Base-by-base conservation (phyloP, 2,113 vertebrate genomes). In the Cyphomyrus plagiostoma region DNA sequence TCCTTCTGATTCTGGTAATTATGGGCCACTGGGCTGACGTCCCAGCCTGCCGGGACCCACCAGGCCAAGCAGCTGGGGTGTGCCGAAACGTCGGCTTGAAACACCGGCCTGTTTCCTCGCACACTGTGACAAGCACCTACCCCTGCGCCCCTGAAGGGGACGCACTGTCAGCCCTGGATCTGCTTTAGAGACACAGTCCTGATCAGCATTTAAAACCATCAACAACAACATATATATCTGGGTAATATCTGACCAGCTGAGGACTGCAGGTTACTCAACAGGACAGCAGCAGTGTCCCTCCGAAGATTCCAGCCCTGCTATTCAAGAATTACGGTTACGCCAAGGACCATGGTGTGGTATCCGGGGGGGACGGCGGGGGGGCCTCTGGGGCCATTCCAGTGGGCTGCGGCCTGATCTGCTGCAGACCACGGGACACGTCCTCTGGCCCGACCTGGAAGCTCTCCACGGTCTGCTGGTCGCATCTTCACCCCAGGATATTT, bases 1-100 rank as follows among this genome's bases (percentile, higher is more conserved):
- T 89, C 89, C 92, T 90, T 92, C 92, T 93, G 94, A 92, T 86
- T 87, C 84, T 91, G 93, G 84, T 95, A 94, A 95, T 95, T 95
- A 96, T 92, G 93, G 83, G 92, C 86, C 85, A 23, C 49, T 62
- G 70, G 89, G 87, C 90, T 35, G 19, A 85, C 87, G 66, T 58
- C 45, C 48, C 10, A 21, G n/a, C 52, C 87, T 17, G 86, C 62
- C 92, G 21, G n/a, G 48, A 49, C 90, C 90, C 85, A 70, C 62
- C 62, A 70, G 62, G n/a, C 62, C n/a, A 26, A 13, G 62, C 62
- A 50, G 45, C 53, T 52, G 23, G 30, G 85, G 35, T n/a, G 45
- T 66, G 26, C 23, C n/a, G 8, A 26, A n/a, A 13, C 46, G 17
- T 52, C 48, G 46, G 66, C 48, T 30, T 3, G 35, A 77, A 15